Conservation (phyloP, 2,797 vertebrate species). For the Mus minutoides region DNA sequence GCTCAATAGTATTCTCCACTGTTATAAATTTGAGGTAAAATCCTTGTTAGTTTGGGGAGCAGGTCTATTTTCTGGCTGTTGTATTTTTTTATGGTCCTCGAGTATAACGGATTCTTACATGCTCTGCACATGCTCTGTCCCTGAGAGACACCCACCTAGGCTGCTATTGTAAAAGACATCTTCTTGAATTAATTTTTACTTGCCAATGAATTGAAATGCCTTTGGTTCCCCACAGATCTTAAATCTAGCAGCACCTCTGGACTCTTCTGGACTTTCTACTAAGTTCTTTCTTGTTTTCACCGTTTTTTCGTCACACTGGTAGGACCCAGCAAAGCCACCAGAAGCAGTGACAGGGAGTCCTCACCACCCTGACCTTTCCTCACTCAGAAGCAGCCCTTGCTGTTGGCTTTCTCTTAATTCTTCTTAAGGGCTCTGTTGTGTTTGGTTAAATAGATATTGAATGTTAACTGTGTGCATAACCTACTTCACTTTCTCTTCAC, state of each 20-base stretch:
- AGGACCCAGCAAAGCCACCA: not conserved
- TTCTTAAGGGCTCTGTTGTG: not conserved
- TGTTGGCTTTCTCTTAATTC: not conserved
- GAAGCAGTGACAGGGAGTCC: not conserved
- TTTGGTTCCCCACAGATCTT: constrained; percentile 19
- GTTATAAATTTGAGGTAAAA: not conserved
- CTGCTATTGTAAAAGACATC: not conserved
- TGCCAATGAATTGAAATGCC: not conserved
- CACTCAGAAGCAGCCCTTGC: not conserved
- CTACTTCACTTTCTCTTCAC: constrained; percentile 10
- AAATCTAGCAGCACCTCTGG: not conserved
- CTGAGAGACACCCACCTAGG: not conserved
- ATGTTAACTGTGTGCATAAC: constrained; percentile 3
- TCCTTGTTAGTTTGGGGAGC: not conserved
- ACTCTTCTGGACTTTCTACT: not conserved
- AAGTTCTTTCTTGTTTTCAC: not conserved
- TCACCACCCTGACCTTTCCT: not conserved
- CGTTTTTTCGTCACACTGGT: not conserved
- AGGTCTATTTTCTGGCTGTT: not conserved
- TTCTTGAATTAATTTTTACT: not conserved
- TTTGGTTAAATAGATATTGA: not conserved
- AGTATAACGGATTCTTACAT: not conserved
- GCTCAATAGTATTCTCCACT: not conserved
- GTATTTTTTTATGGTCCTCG: not conserved
- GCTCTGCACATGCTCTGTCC: not conserved